These are phyloP conservation scores for Meleagris gallopavo DNA, from an alignment of 2,113 vertebrate species.

Conservation along the genomic window DNA sequence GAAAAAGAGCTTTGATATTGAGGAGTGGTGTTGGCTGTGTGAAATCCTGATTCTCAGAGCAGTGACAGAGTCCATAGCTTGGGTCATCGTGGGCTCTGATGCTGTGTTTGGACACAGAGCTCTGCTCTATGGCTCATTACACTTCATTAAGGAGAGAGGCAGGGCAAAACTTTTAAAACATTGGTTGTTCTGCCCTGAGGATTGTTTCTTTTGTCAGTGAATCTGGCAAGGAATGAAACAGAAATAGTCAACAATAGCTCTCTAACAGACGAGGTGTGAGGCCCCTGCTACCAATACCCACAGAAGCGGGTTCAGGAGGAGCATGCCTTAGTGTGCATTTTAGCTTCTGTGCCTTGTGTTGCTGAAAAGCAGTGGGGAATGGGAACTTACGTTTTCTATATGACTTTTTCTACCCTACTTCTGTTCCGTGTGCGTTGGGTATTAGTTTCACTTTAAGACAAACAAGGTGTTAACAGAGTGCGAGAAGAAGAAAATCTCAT, in stretches of 20 bases:
- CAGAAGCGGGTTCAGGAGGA: not conserved
- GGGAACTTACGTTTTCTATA: fast-evolving
- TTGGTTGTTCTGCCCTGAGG: not conserved
- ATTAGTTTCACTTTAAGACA: not conserved
- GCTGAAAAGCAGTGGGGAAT: not conserved
- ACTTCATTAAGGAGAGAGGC: not conserved
- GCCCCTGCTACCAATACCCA: not conserved
- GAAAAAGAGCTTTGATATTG: not conserved
- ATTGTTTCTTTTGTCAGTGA: constrained; percentile 14
- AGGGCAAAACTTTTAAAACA: not conserved
- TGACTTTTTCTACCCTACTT: not conserved
- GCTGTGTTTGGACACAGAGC: not conserved
- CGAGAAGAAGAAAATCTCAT: not conserved
- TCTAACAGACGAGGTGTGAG: not conserved
- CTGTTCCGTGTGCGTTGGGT: not conserved
- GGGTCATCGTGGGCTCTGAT: fast-evolving
- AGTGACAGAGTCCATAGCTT: not conserved
- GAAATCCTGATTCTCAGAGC: not conserved
- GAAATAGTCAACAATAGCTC: not conserved
- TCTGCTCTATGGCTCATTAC: not conserved
- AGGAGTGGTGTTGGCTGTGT: not conserved
- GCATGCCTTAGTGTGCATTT: not conserved
- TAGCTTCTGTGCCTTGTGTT: not conserved
- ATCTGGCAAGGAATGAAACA: constrained; percentile 28
- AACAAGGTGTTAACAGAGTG: not conserved